A percentile compares a stretch with the other conserved stretches of the same genome.
Evolutionary conservation across 1,140 invertebrate species (phyloP).

Genomic region (Tetragonula clypearis): DNA sequence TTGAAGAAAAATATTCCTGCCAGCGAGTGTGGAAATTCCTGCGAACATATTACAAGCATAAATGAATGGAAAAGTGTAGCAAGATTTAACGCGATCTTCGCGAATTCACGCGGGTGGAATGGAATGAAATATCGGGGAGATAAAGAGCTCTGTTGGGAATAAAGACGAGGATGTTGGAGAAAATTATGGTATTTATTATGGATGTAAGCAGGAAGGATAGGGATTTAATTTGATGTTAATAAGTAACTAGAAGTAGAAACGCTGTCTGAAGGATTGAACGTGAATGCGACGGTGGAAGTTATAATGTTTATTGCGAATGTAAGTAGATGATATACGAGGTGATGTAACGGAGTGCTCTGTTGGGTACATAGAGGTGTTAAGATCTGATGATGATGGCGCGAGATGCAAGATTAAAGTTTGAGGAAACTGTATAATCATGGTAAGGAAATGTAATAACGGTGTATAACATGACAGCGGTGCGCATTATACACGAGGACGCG

Average conservation of each 20-base stretch:
- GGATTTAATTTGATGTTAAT: neutral
- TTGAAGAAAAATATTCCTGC: no score
- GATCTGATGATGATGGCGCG: neutral
- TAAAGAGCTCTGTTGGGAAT: neutral
- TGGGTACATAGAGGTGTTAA: neutral
- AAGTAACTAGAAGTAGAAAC: neutral
- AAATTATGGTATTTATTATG: neutral
- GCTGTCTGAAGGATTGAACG: neutral
- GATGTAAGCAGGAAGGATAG: neutral
- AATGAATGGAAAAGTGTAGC: neutral
- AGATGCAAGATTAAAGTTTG: neutral
- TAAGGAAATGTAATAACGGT: neutral
- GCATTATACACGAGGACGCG: neutral
- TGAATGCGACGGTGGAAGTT: neutral
- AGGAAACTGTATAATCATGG: neutral
- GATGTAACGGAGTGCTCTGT: neutral
- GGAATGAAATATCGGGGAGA: neutral
- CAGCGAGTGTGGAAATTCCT: no score
- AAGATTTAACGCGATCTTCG: neutral
- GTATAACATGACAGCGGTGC: neutral
- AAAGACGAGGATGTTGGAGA: neutral
- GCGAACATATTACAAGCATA: neutral
- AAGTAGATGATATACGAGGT: neutral
- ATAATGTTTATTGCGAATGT: neutral
- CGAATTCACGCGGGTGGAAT: neutral